Evolutionary conservation across 2,888 invertebrate genomes (phyloP), one percentile per base, ranked within the genome.

Genomic region (Sinelater perroti): DNA sequence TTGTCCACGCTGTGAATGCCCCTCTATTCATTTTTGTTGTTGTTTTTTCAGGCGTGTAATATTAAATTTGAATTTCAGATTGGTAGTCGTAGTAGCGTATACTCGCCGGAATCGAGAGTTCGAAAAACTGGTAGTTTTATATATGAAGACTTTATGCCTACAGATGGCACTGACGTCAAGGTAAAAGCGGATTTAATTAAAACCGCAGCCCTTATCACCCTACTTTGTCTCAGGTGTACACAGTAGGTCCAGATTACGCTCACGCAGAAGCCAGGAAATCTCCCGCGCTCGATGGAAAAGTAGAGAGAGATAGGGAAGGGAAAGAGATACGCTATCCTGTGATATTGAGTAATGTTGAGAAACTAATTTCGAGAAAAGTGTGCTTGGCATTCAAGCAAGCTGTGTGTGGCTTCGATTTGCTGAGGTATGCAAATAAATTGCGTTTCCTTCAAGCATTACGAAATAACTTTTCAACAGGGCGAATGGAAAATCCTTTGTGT

Each of bases 71-170:
- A 16, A 68, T 73, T 75, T 58, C 79, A 95, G 94, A 97, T 99
- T 77, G 98, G 97, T 65, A 97, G 97, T 76, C 87, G 98, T 53
- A 97, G 97, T 80, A 98, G 97, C 79, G 97, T 98, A 56, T 99
- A 99, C 79, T 97, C 97, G 0, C 95, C 96, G 4, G 95, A 96
- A 79, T 96, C 95, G 35, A 86, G 95, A 71, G 95, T 99, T 4
- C 85, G 99, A 51, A 97, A 95, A 80, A 94, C 94, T 42, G 99
- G 99, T 35, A 97, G 97, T 7, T 99, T 94, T 79, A 97, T 99
- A 75, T 99, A 99, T 78, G 99, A 99, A 84, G 98, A 99, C 80
- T 99, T 99, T 79, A 99, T 99, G 97, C 98, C 98, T 3, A 99
- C 99, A 26, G 99, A 99, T 85, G 99, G 99, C 52, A 79, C 79